These are phyloP conservation scores for Ostrea denselamellosa DNA, from an alignment of 1,140 invertebrate genomes.

Conservation along the genomic window DNA sequence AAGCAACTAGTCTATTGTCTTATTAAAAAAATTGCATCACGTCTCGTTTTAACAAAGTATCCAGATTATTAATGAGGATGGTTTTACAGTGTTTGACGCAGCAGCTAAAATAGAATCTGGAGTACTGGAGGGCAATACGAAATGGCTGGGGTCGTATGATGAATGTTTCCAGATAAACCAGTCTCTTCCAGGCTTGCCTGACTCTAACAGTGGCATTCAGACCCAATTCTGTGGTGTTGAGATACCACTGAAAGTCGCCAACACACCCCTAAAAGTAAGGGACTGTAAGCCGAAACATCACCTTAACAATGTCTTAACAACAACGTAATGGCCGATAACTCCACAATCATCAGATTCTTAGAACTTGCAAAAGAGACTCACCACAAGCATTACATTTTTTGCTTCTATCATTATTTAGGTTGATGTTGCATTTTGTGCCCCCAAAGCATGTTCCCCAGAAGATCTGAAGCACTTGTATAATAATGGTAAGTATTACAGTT, in stretches of 20 bases:
- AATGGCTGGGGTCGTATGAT: slow-evolving; percentile 6
- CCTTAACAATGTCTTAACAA: too few relatives aligned
- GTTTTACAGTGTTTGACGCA: background rate
- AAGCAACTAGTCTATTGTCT: background rate
- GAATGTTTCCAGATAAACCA: slow-evolving; percentile 14
- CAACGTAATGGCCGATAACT: too few relatives aligned
- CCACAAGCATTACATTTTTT: too few relatives aligned
- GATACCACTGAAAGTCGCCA: background rate
- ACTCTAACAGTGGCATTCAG: background rate
- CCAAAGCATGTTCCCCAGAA: background rate
- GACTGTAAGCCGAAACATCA: too few relatives aligned
- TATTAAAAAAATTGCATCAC: background rate
- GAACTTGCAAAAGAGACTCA: too few relatives aligned
- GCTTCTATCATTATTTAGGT: background rate
- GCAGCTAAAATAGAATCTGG: background rate
- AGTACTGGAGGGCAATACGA: background rate
- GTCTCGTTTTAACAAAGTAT: background rate
- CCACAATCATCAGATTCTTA: too few relatives aligned
- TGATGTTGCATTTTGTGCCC: background rate
- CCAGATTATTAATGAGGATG: background rate
- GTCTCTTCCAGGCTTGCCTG: background rate
- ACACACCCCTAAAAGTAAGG: background rate
- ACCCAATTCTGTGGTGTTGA: background rate
- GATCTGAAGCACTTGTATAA: background rate
- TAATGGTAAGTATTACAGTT: background rate